Evolutionary conservation across 1,140 invertebrate species (phyloP).

Genomic region (Scaptomyza hsui): DNA sequence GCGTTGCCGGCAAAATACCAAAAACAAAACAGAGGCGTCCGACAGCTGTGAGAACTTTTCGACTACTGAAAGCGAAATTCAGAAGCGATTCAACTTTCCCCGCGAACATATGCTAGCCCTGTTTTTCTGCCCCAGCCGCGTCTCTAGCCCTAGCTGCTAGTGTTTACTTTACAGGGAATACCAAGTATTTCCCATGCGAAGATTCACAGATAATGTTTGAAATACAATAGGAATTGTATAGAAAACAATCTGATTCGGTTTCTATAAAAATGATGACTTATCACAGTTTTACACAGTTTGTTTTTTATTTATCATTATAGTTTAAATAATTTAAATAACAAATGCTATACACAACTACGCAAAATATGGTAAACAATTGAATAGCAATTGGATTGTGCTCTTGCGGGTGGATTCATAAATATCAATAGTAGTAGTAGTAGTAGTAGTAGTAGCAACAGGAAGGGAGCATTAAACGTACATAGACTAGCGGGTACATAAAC

Average conservation of each 20-base stretch:
- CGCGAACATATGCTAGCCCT: background rate
- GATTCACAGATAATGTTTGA: background rate
- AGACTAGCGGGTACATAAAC: constrained; percentile 74
- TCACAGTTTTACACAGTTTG: constrained; percentile 1
- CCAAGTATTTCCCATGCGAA: background rate
- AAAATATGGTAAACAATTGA: constrained; percentile 26
- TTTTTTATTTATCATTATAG: constrained; percentile 38
- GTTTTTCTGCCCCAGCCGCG: background rate
- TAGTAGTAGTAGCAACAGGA: constrained; percentile 26
- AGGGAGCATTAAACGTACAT: constrained; percentile 70
- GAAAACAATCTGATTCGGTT: too few relatives aligned
- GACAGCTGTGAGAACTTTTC: constrained; percentile 64
- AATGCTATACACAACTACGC: constrained; percentile 49
- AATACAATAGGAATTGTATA: too few relatives aligned
- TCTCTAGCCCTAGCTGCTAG: background rate
- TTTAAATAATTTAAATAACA: constrained; percentile 77
- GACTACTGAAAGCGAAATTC: constrained; percentile 47
- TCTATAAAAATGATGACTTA: too few relatives aligned
- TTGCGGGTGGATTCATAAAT: constrained; percentile 59
- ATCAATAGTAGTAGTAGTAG: constrained; percentile 3
- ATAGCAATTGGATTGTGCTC: constrained; percentile 17
- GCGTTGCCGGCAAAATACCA: constrained; percentile 47
- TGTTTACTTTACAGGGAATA: constrained; percentile 12
- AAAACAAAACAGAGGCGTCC: constrained; percentile 42
- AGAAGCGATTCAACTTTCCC: constrained; percentile 6